Base-by-base conservation (phyloP, 1,140 invertebrate species). In the Chionoecetes opilio region DNA sequence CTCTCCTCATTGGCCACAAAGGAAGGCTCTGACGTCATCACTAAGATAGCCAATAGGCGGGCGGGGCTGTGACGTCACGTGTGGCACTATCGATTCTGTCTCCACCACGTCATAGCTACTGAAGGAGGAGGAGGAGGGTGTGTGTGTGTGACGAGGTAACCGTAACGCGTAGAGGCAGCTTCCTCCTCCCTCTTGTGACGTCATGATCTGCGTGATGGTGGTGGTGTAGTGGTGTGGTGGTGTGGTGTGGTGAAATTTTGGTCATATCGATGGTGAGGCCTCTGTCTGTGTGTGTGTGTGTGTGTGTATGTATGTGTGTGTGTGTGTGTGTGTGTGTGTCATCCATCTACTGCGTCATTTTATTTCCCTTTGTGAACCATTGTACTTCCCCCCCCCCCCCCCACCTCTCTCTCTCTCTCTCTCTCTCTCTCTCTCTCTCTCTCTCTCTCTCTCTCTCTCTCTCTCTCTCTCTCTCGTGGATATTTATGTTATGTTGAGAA, bases 341-440 rank as follows among this genome's bases (percentile, higher is more conserved):
- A 53, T 17, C 46, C 46, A 53, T 53, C 21, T 53, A 3, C 21
- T 53, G 11, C 46, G 9, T 17, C 46, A 53, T 9, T 53, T 17
- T 53, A 17, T 53, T 17, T 53, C 11, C n/a, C 21, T 75, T 75
- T 75, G 26, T 75, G n/a, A n/a, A n/a, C n/a, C n/a, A n/a, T 53
- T 53, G 46, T 53, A 11, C 0, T 14, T 3, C 2, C 21, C 46
- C 21, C 46, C 21, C 46, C 21, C 46, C 21, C 46, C 21, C 63
- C 21, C 21, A 46, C n/a, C 63, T 75, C 63, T 75, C 63, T 75
- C 63, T 75, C 63, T 75, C 63, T 75, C 63, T 75, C 63, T 75
- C 63, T 75, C 63, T 75, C 63, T 75, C 63, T 75, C 63, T 75
- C 63, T 75, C 63, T 75, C 63, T 75, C 63, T 75, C 63, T 75